A percentile compares a stretch with the other conserved stretches of the same genome.
Conservation (phyloP, 2,888 invertebrate genomes). For the Ichneumon xanthorius region DNA sequence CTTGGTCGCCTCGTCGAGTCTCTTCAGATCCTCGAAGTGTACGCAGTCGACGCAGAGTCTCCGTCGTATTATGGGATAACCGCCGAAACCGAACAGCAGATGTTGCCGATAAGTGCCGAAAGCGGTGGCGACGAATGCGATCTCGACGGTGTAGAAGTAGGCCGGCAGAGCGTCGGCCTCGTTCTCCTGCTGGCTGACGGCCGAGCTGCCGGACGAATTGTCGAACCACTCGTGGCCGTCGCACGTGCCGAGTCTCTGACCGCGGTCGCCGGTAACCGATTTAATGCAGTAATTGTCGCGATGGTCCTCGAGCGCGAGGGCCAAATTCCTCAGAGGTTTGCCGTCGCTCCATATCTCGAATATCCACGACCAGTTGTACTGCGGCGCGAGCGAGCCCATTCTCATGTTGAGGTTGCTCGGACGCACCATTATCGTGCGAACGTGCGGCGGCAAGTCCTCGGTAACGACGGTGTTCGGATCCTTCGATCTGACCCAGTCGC, state of each 20-base stretch:
- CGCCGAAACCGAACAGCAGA: slow-evolving; percentile 91
- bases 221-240: slow-evolving; percentile 75
- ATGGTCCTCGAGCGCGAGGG: slow-evolving; percentile 74
- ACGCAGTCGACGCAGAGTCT: slow-evolving; percentile 92
- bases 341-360: slow-evolving; percentile 72
- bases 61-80: slow-evolving; percentile 88
- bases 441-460: slow-evolving; percentile 64
- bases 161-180: slow-evolving; percentile 55
- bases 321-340: slow-evolving; percentile 74
- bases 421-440: slow-evolving; percentile 60
- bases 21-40: slow-evolving; percentile 88
- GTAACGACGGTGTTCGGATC: slow-evolving; percentile 70
- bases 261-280: slow-evolving; percentile 70
- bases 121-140: slow-evolving; percentile 59
- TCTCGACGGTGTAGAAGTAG: slow-evolving; percentile 63
- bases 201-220: slow-evolving; percentile 43
- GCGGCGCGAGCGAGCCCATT: slow-evolving; percentile 65
- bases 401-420: slow-evolving; percentile 67
- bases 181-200: slow-evolving; percentile 60
- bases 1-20: slow-evolving; percentile 88
- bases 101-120: slow-evolving; percentile 93
- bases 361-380: slow-evolving; percentile 69
- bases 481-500: slow-evolving; percentile 70
- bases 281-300: slow-evolving; percentile 75
- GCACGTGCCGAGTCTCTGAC: slow-evolving; percentile 66